Evolutionary conservation across 2,888 invertebrate genomes (phyloP), one percentile per base, ranked within the genome.

Genomic region (Callyntrura sp.): DNA sequence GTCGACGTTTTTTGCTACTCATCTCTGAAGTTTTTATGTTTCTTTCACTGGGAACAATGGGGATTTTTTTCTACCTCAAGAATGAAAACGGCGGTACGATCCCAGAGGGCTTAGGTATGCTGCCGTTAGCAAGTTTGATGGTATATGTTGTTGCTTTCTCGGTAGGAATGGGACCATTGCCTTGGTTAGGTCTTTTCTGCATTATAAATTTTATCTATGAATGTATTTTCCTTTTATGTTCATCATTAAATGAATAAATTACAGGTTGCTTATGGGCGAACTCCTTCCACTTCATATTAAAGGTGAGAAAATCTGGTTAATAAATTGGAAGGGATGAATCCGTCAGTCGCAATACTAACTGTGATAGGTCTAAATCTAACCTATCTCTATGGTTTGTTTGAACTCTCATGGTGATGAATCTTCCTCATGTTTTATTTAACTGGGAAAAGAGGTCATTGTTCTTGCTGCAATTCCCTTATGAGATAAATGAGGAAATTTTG

Each of bases 111-210:
- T 95, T 97, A 0, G 96, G 96, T 0, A 97, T 97, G 97, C 92
- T 98, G 48, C 97, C 97, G 0, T 94, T 98, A 6, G 93, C 96
- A 0, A 96, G 97, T 35, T 94, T 98, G 23, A 97, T 97, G 78
- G 92, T 97, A 1, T 98, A 97, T 94, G 96, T 98, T 25, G 94
- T 97, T 35, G 96, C 97, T 73, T 98, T 98, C 95, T 97, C 97
- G 0, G 94, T 98, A 60, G 97, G 97, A 12, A 96, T 97, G 94
- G 97, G 97, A 70, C 90, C 90, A 17, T 45, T 90, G 4, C 88
- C 90, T n/a, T 85, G 92, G 92, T 87, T 73, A 76, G 88, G 35
- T 20, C 20, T 51, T 78, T 8, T n/a, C 4, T 14, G 25, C 11
- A 23, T 8, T 51, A 11, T 78, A 51, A 23, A n/a, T n/a, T n/a